phyloP scores from a whole-genome alignment of 2,113 vertebrate species.

The Paramisgurnus dabryanus region DNA sequence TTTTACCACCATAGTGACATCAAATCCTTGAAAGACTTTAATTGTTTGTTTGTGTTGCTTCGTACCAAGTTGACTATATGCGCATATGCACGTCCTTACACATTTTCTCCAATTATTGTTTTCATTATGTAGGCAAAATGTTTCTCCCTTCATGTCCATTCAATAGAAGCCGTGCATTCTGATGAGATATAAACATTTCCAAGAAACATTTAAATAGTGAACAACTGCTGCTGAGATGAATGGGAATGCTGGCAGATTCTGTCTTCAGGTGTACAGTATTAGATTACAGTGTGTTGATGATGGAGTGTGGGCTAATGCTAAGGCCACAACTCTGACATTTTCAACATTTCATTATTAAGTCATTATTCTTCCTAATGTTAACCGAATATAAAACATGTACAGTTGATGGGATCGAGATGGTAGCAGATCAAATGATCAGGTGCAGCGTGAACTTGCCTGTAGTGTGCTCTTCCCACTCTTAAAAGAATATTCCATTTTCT shows the following conservation, averaged over 20 bases:
- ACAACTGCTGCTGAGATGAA: neutral
- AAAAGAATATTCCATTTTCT: too few relatives aligned
- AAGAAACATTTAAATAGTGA: too few relatives aligned
- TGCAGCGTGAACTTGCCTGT: neutral
- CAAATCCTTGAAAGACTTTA: too few relatives aligned
- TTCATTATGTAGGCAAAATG: neutral
- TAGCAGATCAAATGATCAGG: conserved; percentile 16
- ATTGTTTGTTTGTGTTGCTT: too few relatives aligned
- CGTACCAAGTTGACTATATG: too few relatives aligned
- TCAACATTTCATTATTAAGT: conserved; percentile 16
- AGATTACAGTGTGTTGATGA: too few relatives aligned
- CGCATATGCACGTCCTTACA: too few relatives aligned
- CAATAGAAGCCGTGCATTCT: neutral
- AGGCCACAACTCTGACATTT: neutral
- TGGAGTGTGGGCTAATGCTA: neutral
- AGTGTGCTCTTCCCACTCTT: conserved; percentile 3
- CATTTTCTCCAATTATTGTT: too few relatives aligned
- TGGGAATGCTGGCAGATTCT: neutral
- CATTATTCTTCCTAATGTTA: conserved; percentile 11
- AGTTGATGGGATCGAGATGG: neutral
- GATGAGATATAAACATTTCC: too few relatives aligned
- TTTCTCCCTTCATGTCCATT: neutral
- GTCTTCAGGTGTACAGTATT: neutral
- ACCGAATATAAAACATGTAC: conserved; percentile 4
- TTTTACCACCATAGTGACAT: too few relatives aligned